Percentiles rank a stretch among this genome's conserved stretches.
phyloP scores from a whole-genome alignment of 2,113 vertebrate genomes.

The Microtus ochrogaster region DNA sequence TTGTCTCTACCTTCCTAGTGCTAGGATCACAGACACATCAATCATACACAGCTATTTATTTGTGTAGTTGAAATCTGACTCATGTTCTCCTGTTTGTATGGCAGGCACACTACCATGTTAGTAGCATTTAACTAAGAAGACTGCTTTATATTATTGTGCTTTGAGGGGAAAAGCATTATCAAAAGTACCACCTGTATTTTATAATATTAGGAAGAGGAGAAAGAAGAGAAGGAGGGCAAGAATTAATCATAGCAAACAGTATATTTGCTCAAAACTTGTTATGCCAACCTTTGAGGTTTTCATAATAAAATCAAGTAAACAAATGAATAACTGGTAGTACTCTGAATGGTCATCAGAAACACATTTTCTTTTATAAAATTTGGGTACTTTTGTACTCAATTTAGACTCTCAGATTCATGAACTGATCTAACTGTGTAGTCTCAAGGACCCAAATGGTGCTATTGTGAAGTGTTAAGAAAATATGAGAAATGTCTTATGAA shows the following conservation, averaged over 20 bases:
- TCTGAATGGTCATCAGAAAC: neutral
- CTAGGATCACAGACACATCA: too few relatives aligned
- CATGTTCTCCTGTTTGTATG: neutral
- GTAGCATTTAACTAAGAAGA: neutral
- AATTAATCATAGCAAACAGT: neutral
- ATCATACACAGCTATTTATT: too few relatives aligned
- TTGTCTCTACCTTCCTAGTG: neutral
- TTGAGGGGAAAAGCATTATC: neutral
- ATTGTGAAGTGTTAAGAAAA: constrained; percentile 38
- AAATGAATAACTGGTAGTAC: neutral
- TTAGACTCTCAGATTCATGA: neutral
- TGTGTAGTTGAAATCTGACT: neutral
- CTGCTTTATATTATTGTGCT: neutral
- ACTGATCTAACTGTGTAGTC: neutral
- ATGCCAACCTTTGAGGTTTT: neutral
- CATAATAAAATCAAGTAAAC: neutral
- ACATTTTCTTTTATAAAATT: neutral
- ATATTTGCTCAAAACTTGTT: constrained; percentile 13
- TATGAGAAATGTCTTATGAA: constrained; percentile 36
- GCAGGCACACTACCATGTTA: neutral
- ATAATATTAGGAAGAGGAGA: neutral
- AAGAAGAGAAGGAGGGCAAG: neutral
- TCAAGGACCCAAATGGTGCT: neutral
- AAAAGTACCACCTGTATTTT: neutral
- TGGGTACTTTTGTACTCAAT: neutral